phyloP scores from a whole-genome alignment of 1,140 invertebrate genomes.

The Elysia chlorotica region DNA sequence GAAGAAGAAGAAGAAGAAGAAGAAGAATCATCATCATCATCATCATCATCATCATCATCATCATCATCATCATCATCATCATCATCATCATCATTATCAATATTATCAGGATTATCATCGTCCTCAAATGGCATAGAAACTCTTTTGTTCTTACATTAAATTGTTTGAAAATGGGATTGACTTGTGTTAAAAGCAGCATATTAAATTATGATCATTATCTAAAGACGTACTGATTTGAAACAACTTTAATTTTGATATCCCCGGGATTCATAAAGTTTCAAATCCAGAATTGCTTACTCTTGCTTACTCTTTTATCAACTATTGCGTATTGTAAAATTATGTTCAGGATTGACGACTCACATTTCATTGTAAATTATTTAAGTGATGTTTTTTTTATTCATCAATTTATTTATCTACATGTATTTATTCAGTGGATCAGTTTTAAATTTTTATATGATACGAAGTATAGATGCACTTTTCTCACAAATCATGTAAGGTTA shows the following conservation, averaged over 20 bases:
- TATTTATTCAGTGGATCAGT: background rate
- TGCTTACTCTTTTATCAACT: too few species aligned
- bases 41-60: slow-evolving; percentile 11
- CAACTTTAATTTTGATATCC: background rate
- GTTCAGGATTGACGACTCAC: too few species aligned
- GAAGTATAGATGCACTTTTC: background rate
- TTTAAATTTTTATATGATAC: background rate
- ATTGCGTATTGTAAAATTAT: too few species aligned
- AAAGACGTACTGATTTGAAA: background rate
- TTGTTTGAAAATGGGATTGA: too few species aligned
- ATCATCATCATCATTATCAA: slow-evolving; percentile 13
- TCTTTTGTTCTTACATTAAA: too few species aligned
- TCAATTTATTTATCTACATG: too few species aligned
- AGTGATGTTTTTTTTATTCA: too few species aligned
- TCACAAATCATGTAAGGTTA: background rate
- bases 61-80: slow-evolving; percentile 20
- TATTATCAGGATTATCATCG: background rate
- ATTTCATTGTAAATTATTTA: too few species aligned
- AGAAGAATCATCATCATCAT: slow-evolving; percentile 16
- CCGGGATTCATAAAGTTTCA: too few species aligned
- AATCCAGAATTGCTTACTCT: too few species aligned
- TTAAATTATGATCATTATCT: background rate
- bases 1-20: too few species aligned
- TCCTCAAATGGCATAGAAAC: too few species aligned
- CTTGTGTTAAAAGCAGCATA: background rate